A percentile compares a stretch with the other conserved stretches of the same genome.
Conservation (phyloP, 2,888 invertebrate species). For the Tricholauxania praeusta region DNA sequence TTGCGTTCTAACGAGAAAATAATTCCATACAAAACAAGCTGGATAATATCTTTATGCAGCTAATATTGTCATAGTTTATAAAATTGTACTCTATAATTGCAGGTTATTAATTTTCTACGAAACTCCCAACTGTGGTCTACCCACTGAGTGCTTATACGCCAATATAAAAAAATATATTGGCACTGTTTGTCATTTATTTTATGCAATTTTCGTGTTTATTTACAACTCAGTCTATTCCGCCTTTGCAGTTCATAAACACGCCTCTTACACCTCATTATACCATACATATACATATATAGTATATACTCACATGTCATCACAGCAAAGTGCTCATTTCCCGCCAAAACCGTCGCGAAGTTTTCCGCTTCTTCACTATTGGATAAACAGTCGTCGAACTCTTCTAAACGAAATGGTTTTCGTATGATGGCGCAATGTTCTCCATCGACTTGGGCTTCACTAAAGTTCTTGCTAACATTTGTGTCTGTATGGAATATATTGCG, state of each 20-base stretch:
- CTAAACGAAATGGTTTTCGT: conserved; percentile 63
- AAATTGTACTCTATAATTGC: conserved; percentile 6
- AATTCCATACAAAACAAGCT: too few species aligned
- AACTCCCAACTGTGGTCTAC: too few species aligned
- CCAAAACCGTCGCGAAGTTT: conserved; percentile 60
- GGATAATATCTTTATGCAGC: neutral
- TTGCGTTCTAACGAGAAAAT: too few species aligned
- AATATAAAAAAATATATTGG: too few species aligned
- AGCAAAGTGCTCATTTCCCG: conserved; percentile 66
- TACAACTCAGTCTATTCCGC: neutral
- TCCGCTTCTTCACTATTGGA: conserved; percentile 63
- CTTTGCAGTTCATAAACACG: too few species aligned
- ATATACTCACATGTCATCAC: conserved; percentile 64
- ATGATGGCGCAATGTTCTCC: conserved; percentile 56
- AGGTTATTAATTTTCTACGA: neutral
- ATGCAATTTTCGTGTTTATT: conserved; percentile 2
- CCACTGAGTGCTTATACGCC: neutral
- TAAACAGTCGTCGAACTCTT: conserved; percentile 63
- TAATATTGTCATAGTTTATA: conserved; percentile 12
- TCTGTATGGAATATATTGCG: conserved; percentile 62
- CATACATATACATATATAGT: neutral
- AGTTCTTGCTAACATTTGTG: conserved; percentile 58
- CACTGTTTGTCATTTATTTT: conserved; percentile 11
- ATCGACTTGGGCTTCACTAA: conserved; percentile 54
- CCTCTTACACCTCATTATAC: neutral